A percentile compares a stretch with the other conserved stretches of the same genome.
These are phyloP conservation scores for Xanthorhoe designata DNA, from an alignment of 2,888 invertebrate species.

Conservation along the genomic window DNA sequence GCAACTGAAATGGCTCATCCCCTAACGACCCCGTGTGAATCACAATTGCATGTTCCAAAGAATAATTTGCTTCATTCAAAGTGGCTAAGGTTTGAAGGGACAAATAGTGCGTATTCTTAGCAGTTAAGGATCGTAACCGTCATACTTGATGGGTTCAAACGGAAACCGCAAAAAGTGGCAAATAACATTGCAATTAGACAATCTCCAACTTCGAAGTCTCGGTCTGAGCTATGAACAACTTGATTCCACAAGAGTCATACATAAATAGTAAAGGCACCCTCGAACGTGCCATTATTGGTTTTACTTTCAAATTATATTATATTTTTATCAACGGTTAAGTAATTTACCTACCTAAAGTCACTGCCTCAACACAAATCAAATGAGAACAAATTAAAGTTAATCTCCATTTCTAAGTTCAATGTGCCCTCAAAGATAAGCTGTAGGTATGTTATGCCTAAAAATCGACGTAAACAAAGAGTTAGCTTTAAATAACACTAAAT, in stretches of 20 bases:
- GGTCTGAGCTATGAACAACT: constrained; percentile 20
- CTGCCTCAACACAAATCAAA: constrained; percentile 6
- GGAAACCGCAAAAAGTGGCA: constrained; percentile 84
- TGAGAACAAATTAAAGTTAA: constrained; percentile 46
- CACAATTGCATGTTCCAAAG: constrained; percentile 50
- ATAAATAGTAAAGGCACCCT: neutral
- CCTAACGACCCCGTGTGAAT: constrained; percentile 66
- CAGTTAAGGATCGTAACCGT: constrained; percentile 78
- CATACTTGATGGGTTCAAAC: constrained; percentile 75
- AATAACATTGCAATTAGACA: constrained; percentile 66
- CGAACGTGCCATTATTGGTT: neutral
- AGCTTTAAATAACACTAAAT: neutral
- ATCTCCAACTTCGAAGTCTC: constrained; percentile 60
- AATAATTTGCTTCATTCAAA: constrained; percentile 51
- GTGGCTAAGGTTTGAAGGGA: constrained; percentile 55
- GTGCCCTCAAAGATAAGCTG: constrained; percentile 41
- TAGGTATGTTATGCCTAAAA: constrained; percentile 24
- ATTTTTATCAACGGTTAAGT: constrained; percentile 12
- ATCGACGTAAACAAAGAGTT: constrained; percentile 21
- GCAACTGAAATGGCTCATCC: constrained; percentile 46
- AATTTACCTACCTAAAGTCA: constrained; percentile 8
- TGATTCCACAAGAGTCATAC: neutral
- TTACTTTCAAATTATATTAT: neutral
- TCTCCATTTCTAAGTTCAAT: constrained; percentile 43
- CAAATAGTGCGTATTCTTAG: constrained; percentile 63